Evolutionary conservation across 2,113 vertebrate genomes (phyloP), one percentile per base, ranked within the genome.

Genomic region (Neolamprologus sp.): DNA sequence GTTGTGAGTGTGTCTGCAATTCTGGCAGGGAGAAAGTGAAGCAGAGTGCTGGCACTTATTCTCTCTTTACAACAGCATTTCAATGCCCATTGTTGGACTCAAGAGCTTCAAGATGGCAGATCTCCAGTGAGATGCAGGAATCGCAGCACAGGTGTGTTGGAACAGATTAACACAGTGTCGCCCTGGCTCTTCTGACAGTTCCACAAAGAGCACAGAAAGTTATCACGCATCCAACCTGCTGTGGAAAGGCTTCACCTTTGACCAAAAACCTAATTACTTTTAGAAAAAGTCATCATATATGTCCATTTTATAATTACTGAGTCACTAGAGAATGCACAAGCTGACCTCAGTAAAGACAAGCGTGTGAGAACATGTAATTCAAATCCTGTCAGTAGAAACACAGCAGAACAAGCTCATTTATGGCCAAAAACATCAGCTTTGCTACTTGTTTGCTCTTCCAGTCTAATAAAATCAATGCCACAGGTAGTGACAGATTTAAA

Each of bases 261-360:
- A 90, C 87, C 89, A 89, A 85, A 68, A 87, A 90, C 51, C 82
- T 85, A 90, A 90, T 90, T 92, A 95, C 79, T 71, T 40, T 47
- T 80, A 83, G 82, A 82, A 60, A 49, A 82, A 78, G 42, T 82
- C 40, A 88, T 84, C 79, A 68, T 93, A 91, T 81, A 90, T 87
- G 89, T 91, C 83, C 51, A 23, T 94, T 95, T 92, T 95, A 86
- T 86, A 92, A 95, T 94, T 91, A 95, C 89, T 63, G 90, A 93
- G 85, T 91, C 91, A 89, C n/a, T 84, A 91, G 91, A 89, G 88
- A 93, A 91, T 81, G 65, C 85, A 83, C 86, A 81, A 90, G 89
- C 90, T 49, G 88, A 95, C 91, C 94, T 95, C 92, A 95, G 93
- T 96, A 95, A 96, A 94, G 93, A 95, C 91, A 92, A 94, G 87